Conservation (phyloP, 2,113 vertebrate genomes). For the Ia io region DNA sequence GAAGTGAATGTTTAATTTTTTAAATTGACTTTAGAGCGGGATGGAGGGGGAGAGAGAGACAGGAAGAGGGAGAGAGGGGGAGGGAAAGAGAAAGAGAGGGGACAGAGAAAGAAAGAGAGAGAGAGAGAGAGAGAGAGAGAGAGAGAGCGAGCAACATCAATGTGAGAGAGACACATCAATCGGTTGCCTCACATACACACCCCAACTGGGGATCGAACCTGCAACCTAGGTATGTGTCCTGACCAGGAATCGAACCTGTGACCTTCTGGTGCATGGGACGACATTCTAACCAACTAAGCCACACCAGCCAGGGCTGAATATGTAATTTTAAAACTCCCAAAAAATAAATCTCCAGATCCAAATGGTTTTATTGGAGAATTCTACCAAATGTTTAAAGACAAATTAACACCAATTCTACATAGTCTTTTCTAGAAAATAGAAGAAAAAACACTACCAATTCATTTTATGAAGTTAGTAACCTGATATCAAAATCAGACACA, state of each 20-base stretch:
- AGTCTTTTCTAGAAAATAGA: neutral
- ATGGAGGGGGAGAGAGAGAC: neutral
- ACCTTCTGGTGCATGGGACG: neutral
- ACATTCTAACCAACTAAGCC: neutral
- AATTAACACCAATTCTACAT: neutral
- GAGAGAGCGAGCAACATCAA: neutral
- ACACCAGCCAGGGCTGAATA: neutral
- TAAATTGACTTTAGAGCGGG: neutral
- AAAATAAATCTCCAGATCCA: neutral
- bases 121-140: too few species aligned
- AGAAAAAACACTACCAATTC: neutral
- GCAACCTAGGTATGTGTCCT: neutral
- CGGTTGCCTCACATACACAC: neutral
- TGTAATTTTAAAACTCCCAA: neutral
- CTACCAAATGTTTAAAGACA: neutral
- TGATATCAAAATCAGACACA: neutral
- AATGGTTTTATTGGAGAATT: neutral
- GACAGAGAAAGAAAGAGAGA: neutral
- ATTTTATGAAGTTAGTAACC: neutral
- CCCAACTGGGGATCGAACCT: neutral
- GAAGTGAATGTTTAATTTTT: neutral
- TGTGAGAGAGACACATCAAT: neutral
- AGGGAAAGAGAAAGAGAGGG: too few species aligned
- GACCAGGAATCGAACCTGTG: neutral
- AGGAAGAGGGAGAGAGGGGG: neutral